Conservation (phyloP, 2,888 invertebrate species). For the Ichneumoninae sp. region DNA sequence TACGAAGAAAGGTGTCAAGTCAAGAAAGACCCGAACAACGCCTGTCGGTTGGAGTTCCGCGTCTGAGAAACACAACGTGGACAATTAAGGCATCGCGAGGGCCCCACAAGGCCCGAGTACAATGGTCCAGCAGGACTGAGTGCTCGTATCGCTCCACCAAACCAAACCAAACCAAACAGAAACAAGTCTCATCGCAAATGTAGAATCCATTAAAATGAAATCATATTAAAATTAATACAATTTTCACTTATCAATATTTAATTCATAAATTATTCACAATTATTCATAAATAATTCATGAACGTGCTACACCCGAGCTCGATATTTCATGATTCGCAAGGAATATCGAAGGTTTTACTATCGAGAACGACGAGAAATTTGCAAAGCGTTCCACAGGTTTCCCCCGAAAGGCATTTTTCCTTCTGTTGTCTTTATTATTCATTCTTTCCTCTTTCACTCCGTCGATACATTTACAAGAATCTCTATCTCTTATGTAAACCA, state of each 20-base stretch:
- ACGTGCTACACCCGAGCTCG: neutral
- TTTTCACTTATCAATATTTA: neutral
- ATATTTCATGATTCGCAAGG: conserved; percentile 18
- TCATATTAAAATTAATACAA: neutral
- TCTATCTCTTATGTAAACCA: neutral
- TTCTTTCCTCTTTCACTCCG: neutral
- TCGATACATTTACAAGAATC: neutral
- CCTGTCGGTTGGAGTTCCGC: no score
- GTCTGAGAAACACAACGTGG: no score
- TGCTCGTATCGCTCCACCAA: no score
- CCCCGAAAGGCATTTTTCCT: conserved; percentile 37
- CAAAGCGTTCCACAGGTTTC: conserved; percentile 20
- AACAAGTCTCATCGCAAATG: no score
- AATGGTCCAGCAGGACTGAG: no score
- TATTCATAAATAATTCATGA: conserved; percentile 3
- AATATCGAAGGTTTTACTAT: conserved; percentile 48
- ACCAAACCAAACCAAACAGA: no score
- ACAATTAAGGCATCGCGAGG: no score
- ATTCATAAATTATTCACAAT: neutral
- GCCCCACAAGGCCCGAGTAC: no score
- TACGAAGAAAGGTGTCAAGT: no score
- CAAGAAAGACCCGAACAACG: no score
- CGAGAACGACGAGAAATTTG: conserved; percentile 50
- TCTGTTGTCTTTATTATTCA: neutral
- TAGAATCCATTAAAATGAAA: neutral